Conservation (phyloP, 2,113 vertebrate species). For the Cnemophilus loriae region DNA sequence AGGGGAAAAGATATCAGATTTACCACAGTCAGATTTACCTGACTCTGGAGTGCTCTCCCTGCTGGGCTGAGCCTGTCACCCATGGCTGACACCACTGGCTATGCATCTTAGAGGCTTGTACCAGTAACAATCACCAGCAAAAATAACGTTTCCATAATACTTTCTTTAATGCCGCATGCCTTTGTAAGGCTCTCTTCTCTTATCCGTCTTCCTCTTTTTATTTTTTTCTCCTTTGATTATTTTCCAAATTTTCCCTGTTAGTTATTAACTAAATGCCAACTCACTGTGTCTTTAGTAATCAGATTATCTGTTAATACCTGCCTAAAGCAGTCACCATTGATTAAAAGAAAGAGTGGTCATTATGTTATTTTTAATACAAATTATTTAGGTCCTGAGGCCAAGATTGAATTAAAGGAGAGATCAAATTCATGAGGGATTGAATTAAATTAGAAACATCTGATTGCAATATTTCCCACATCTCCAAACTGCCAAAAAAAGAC, state of each 20-base stretch:
- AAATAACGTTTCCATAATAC: background rate
- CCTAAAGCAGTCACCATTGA: constrained; percentile 46
- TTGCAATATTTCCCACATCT: background rate
- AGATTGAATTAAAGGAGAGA: constrained; percentile 16
- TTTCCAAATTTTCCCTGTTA: background rate
- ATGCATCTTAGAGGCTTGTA: background rate
- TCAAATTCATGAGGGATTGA: constrained; percentile 26
- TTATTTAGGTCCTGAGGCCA: background rate
- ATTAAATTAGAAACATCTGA: constrained; percentile 36
- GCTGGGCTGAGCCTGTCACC: background rate
- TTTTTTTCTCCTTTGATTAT: background rate
- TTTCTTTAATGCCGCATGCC: background rate
- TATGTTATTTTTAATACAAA: constrained; percentile 35
- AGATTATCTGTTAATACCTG: constrained; percentile 52
- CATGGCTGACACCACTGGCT: background rate
- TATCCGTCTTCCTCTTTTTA: background rate
- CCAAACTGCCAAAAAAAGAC: background rate
- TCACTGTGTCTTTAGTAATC: constrained; percentile 20
- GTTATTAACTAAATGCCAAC: constrained; percentile 20
- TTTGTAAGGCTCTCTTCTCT: background rate
- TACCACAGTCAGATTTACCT: background rate
- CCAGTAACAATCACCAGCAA: background rate
- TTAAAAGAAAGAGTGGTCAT: constrained; percentile 36
- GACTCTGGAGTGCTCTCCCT: background rate
- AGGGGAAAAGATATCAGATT: background rate